Evolutionary conservation across 2,888 invertebrate genomes (phyloP), one percentile per base, ranked within the genome.

Genomic region (Taphrorychus bicolor): DNA sequence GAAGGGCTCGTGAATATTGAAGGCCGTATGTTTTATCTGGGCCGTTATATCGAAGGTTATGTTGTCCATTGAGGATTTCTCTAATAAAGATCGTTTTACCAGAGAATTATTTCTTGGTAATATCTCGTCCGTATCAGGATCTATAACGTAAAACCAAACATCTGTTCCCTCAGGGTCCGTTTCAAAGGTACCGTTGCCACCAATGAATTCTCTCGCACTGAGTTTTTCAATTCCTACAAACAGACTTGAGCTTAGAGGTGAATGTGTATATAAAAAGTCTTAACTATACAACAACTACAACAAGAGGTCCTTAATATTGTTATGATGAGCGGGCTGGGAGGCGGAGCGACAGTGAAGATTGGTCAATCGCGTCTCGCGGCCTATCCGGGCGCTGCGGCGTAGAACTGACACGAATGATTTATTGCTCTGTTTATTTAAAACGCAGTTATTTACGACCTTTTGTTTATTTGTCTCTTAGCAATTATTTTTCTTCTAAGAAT

Each of bases 131-230:
- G 88, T 90, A 59, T 84, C 85, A 0, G 95, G 94, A 82, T 95
- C 93, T 2, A 95, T 85, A 0, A 91, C 86, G 76, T 95, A 95
- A 79, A 96, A 88, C 93, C 94, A 95, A 4, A 95, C 88, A 75
- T 95, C 95, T 0, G 94, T 93, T 5, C 92, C 93, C 4, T 86
- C 85, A 0, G 87, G 83, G 78, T 93, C 91, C 32, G 82, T 82
- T 73, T 91, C 90, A 17, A 94, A 80, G 0, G 92, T 91, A 3
- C 91, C 91, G 78, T 94, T 94, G 56, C 87, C 88, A 9, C 89
- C 89, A 7, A 91, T 79, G 72, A 85, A 89, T 77, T 92, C 90
- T 59, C 91, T 86, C 1, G 90, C 87, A n/a, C 92, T 89, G n/a
- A 96, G 85, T 73, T 90, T 90, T 78, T 96, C 95, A 49, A 96